Evolutionary conservation across 2,113 vertebrate species (phyloP).

Genomic region (Alces alces): DNA sequence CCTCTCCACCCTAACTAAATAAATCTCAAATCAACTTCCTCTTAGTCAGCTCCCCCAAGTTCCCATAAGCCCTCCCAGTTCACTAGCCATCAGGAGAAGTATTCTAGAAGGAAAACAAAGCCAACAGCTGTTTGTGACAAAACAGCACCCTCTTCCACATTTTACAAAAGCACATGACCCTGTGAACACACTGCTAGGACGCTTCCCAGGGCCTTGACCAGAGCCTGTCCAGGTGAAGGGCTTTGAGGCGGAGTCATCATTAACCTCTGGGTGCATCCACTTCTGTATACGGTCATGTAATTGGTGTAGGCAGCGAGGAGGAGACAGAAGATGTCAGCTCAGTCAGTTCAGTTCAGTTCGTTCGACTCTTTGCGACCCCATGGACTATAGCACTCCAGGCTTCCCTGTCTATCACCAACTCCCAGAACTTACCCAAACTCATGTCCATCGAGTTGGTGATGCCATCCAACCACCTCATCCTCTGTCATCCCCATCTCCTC

Average conservation of each 20-base stretch:
- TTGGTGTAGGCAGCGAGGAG: neutral
- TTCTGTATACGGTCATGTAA: neutral
- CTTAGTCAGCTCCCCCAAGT: neutral
- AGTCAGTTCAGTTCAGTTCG: neutral
- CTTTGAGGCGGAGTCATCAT: neutral
- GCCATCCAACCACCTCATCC: neutral
- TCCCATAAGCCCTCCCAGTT: neutral
- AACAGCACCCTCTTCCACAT: neutral
- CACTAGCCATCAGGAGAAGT: neutral
- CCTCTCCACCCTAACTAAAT: neutral
- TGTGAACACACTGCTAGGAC: neutral
- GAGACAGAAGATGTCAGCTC: neutral
- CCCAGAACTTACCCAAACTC: neutral
- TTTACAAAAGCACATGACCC: neutral
- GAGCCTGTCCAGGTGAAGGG: neutral
- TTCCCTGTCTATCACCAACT: neutral
- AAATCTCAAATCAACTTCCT: neutral
- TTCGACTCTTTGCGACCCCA: neutral
- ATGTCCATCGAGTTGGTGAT: neutral
- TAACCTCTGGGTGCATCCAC: neutral
- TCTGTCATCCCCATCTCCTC: neutral
- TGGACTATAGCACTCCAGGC: accelerated
- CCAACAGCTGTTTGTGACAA: neutral
- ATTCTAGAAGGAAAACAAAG: neutral
- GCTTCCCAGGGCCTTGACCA: neutral